These are phyloP conservation scores for Melanaphis sacchari DNA, from an alignment of 1,140 invertebrate genomes.

Conservation along the genomic window DNA sequence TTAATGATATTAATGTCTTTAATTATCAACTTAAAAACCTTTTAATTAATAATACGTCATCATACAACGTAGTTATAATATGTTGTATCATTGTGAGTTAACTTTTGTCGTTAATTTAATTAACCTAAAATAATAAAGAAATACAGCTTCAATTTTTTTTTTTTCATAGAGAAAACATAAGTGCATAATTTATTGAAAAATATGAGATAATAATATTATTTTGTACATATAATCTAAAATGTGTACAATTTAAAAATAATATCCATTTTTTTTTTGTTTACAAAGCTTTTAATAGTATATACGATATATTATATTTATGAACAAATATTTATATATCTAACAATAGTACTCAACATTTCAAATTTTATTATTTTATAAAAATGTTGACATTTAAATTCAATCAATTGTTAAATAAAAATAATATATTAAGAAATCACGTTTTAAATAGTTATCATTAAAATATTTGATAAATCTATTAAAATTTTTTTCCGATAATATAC, in stretches of 20 bases:
- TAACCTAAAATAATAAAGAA: background rate
- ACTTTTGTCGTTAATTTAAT: background rate
- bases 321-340: background rate
- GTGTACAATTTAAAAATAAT: background rate
- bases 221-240: background rate
- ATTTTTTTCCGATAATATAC: background rate
- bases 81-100: background rate
- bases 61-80: background rate
- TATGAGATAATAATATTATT: background rate
- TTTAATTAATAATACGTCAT: background rate
- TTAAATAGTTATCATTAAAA: background rate
- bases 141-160: background rate
- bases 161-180: background rate
- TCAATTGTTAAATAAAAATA: background rate
- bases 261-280: too few relatives aligned
- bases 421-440: background rate
- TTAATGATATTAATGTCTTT: background rate
- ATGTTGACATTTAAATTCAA: background rate
- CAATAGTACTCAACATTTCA: too few relatives aligned
- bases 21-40: background rate
- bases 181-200: background rate
- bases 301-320: too few relatives aligned
- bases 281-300: too few relatives aligned
- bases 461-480: background rate
- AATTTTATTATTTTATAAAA: background rate